These are phyloP conservation scores for Ibycter americanus DNA, from an alignment of 2,797 vertebrate species.

Conservation along the genomic window DNA sequence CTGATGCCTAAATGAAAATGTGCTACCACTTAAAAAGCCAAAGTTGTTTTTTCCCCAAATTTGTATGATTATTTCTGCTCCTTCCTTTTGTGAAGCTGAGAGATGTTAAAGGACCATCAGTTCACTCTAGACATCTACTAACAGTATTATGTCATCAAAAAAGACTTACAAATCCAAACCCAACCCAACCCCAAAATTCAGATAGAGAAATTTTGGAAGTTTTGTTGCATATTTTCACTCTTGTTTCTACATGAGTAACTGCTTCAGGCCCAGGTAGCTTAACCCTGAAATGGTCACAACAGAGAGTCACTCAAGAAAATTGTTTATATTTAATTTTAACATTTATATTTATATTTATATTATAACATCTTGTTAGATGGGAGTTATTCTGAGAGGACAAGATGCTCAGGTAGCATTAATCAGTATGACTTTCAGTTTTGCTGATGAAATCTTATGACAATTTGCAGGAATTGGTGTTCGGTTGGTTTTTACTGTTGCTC, in stretches of 20 bases:
- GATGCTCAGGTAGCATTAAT: neutral
- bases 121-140: neutral
- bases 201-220: neutral
- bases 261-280: neutral
- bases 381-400: neutral
- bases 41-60: fast-evolving
- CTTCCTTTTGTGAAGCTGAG: neutral
- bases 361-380: neutral
- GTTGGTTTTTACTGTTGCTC: neutral
- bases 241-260: neutral
- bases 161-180: fast-evolving
- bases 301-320: neutral
- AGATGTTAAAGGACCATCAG: neutral
- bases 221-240: neutral
- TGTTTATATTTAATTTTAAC: neutral
- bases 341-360: no score
- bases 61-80: neutral
- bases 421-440: neutral
- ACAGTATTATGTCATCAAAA: neutral
- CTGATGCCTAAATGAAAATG: neutral
- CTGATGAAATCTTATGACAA: neutral
- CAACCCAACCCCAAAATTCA: neutral
- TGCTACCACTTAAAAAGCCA: neutral
- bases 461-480: neutral
- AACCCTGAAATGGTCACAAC: neutral